These are phyloP conservation scores for Lindbergichthys nudifrons DNA, from an alignment of 2,797 vertebrate species.

Conservation along the genomic window DNA sequence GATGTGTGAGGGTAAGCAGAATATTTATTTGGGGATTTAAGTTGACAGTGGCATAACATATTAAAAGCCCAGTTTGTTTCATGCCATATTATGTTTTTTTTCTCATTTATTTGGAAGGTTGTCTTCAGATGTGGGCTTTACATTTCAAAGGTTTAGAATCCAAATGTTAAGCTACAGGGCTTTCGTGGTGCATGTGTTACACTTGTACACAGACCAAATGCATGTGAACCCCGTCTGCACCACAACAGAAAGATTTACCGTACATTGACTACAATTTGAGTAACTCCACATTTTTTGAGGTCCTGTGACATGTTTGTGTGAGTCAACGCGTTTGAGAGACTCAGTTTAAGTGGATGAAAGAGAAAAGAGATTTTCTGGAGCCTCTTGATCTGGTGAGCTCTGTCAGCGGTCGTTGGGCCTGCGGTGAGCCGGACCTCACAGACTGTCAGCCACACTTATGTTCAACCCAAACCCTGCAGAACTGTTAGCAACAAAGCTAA, in stretches of 20 bases:
- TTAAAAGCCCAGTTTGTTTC: no score
- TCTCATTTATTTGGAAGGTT: no score
- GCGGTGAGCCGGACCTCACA: slow-evolving; percentile 64
- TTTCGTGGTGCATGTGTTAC: slow-evolving; percentile 1
- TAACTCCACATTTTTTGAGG: slow-evolving; percentile 35
- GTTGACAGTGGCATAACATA: no score
- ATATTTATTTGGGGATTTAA: no score
- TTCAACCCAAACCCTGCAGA: slow-evolving; percentile 42
- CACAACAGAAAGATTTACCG: slow-evolving; percentile 37
- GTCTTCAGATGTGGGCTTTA: no score
- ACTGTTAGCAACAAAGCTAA: neutral
- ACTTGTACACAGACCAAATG: slow-evolving; percentile 20
- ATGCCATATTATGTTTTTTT: no score
- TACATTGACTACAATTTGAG: slow-evolving; percentile 8
- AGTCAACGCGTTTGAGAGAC: slow-evolving; percentile 47
- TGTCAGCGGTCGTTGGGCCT: slow-evolving; percentile 40
- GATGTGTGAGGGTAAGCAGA: no score
- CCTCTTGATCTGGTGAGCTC: slow-evolving; percentile 55
- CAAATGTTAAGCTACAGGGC: neutral
- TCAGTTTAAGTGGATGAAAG: slow-evolving; percentile 47
- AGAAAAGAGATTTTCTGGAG: slow-evolving; percentile 16
- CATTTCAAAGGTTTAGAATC: no score
- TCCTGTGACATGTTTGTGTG: slow-evolving; percentile 37
- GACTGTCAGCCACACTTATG: slow-evolving; percentile 54
- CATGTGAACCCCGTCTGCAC: slow-evolving; percentile 23